These are phyloP conservation scores for Gisinianus flammeolus DNA, from an alignment of 2,888 invertebrate species.

Conservation along the genomic window DNA sequence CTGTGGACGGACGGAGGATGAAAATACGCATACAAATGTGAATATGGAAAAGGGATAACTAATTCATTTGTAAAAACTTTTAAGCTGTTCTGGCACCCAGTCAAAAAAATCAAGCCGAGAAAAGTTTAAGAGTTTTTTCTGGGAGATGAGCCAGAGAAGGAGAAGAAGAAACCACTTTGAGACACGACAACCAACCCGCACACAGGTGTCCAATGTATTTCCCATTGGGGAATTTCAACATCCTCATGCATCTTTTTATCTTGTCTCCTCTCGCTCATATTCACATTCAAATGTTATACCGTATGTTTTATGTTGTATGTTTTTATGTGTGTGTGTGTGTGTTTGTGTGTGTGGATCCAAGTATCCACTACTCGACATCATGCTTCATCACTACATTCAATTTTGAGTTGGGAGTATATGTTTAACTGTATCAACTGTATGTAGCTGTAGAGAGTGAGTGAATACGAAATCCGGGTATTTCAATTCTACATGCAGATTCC, in stretches of 20 bases:
- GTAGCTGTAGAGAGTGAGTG: no score
- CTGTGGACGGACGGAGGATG: neutral
- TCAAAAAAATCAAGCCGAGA: constrained; percentile 19
- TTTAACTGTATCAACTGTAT: no score
- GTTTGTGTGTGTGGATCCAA: no score
- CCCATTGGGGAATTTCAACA: constrained; percentile 24
- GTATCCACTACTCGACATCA: no score
- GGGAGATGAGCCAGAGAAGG: constrained; percentile 21
- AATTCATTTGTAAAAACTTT: constrained; percentile 36
- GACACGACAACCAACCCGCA: constrained; percentile 34
- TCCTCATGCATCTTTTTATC: constrained; percentile 16
- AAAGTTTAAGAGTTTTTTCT: constrained; percentile 3
- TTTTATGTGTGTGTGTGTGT: neutral
- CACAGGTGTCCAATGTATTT: constrained; percentile 39
- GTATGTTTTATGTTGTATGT: no score
- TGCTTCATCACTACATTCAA: no score
- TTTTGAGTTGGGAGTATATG: no score
- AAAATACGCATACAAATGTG: neutral
- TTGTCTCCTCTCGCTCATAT: neutral
- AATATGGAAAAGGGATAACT: constrained; percentile 16
- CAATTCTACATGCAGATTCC: no score
- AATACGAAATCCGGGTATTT: no score
- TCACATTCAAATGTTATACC: no score
- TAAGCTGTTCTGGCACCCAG: constrained; percentile 29
- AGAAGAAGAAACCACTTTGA: constrained; percentile 33